Conservation (phyloP, 2,113 vertebrate genomes). For the Serinus canaria region DNA sequence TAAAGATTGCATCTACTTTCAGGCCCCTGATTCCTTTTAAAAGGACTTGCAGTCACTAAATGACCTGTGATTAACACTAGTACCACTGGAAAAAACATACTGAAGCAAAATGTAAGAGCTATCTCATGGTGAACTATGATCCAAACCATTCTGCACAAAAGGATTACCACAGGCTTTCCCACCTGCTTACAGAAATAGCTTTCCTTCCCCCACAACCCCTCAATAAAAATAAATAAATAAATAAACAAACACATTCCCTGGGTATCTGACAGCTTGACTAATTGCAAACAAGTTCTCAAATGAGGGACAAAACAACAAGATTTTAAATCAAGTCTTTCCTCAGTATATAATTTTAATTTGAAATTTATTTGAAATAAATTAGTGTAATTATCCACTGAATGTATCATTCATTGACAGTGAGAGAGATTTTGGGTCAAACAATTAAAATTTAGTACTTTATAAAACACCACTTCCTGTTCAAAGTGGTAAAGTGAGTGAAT, state of each 20-base stretch:
- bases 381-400: constrained; percentile 40
- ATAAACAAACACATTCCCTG: neutral
- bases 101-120: neutral
- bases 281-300: constrained; percentile 44
- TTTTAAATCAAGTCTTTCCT: constrained; percentile 46
- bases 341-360: constrained; percentile 57
- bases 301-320: constrained; percentile 24
- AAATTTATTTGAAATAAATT: constrained; percentile 67
- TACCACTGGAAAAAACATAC: neutral
- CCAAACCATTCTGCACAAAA: neutral
- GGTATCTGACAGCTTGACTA: constrained; percentile 39
- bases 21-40: neutral
- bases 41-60: neutral
- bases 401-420: neutral
- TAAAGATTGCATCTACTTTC: neutral
- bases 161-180: neutral
- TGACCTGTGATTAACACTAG: neutral
- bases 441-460: neutral
- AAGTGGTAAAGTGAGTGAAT: neutral
- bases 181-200: neutral
- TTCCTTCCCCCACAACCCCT: neutral
- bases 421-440: constrained; percentile 16
- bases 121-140: neutral
- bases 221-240: constrained; percentile 42
- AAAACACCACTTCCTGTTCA: neutral